Percentiles rank a stretch among this genome's conserved stretches.
These are phyloP conservation scores for Drosophila subsilvestris DNA, from an alignment of 2,888 invertebrate species.

Conservation along the genomic window DNA sequence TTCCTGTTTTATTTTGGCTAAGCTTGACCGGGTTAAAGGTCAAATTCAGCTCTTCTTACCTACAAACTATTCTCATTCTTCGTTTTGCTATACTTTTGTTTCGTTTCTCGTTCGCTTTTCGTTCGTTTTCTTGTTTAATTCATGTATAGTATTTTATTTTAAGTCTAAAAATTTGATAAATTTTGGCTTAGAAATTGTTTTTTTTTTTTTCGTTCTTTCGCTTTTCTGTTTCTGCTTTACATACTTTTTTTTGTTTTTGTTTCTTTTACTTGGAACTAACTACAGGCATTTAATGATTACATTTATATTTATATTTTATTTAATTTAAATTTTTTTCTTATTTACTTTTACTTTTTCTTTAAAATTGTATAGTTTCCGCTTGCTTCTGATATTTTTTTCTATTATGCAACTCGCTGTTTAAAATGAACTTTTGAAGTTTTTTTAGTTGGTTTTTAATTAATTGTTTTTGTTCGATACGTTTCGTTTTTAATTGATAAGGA, in stretches of 20 bases:
- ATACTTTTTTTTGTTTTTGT: constrained; percentile 32
- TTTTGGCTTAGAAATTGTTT: constrained; percentile 74
- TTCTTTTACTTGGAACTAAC: constrained; percentile 74
- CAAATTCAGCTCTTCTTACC: constrained; percentile 21
- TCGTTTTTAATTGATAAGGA: constrained; percentile 65
- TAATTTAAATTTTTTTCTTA: constrained; percentile 26
- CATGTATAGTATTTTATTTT: constrained; percentile 14
- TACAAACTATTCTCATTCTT: not conserved
- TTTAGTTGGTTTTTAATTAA: constrained; percentile 30
- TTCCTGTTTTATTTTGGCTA: not conserved
- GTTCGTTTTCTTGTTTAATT: constrained; percentile 12
- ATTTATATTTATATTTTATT: constrained; percentile 27
- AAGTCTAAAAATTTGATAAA: constrained; percentile 72
- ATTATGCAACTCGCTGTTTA: constrained; percentile 38
- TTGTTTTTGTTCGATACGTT: constrained; percentile 64
- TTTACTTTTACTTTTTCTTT: constrained; percentile 21
- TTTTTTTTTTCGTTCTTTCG: constrained; percentile 39
- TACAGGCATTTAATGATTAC: constrained; percentile 66
- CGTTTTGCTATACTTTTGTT: constrained; percentile 2
- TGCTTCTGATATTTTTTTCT: not conserved
- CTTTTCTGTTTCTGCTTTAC: not conserved
- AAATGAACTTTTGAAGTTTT: constrained; percentile 70
- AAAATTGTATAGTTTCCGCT: constrained; percentile 38
- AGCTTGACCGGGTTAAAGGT: constrained; percentile 30
- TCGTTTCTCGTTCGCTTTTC: constrained; percentile 23